phyloP scores from a whole-genome alignment of 1,140 invertebrate species.

The Polypedilum pembai region DNA sequence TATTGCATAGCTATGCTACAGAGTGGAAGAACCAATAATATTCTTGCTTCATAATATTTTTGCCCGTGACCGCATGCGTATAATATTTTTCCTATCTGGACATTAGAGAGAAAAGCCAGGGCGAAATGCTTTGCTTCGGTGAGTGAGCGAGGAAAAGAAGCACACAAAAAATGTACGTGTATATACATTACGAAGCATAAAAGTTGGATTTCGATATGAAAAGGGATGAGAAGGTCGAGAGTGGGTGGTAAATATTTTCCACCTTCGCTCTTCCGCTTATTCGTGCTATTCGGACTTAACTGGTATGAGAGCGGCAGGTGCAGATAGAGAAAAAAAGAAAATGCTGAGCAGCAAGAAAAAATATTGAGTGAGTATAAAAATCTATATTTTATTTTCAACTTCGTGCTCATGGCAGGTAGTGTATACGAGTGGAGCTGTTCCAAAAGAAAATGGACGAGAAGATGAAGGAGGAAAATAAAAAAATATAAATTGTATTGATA shows the following conservation, averaged over 20 bases:
- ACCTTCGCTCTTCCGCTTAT: no score
- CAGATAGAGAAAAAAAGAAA: background rate
- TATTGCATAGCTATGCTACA: background rate
- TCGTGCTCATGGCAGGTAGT: background rate
- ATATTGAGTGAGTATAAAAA: conserved; percentile 22
- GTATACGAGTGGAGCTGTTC: background rate
- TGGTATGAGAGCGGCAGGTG: conserved; percentile 8
- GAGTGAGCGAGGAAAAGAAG: background rate
- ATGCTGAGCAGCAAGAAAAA: background rate
- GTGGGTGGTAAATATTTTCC: no score
- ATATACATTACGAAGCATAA: background rate
- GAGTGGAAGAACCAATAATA: conserved; percentile 26
- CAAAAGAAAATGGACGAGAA: background rate
- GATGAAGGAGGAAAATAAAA: background rate
- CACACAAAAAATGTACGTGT: background rate
- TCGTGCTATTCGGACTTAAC: background rate
- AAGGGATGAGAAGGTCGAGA: no score
- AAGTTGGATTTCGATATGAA: background rate
- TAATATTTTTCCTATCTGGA: conserved; percentile 27
- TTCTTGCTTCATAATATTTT: conserved; percentile 28
- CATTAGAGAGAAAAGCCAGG: conserved; percentile 14
- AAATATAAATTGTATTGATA: conserved; percentile 1
- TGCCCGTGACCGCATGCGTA: conserved; percentile 24
- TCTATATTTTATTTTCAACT: conserved; percentile 22
- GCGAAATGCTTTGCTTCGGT: background rate